Evolutionary conservation across 1,140 invertebrate genomes (phyloP), one percentile per base, ranked within the genome.

Genomic region (Drosophila prosaltans): DNA sequence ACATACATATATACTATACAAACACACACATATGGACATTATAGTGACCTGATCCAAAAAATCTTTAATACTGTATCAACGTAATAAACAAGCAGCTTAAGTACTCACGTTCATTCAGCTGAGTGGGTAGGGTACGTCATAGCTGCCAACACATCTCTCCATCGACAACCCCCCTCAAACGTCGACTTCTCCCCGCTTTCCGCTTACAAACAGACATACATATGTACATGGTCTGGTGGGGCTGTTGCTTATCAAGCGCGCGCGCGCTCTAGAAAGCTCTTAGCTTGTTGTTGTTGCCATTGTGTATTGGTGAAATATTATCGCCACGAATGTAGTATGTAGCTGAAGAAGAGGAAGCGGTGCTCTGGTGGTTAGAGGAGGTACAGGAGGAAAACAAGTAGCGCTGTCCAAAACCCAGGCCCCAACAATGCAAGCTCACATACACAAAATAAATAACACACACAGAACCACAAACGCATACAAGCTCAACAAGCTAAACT

Each of bases 401-500:
- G 83, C 77, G 45, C 66, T 66, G 63, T 55, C 74, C 66, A 74
- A 69, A 77, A 72, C 39, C 41, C 72, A 72, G 61, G 48, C 72
- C 71, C 72, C 72, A 71, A 51, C 45, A 61, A 73, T 68, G 61
- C 70, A 67, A 58, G 63, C 69, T 54, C 66, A 65, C 40, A 45
- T 54, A 62, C 64, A 69, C 32, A 62, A 60, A 57, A 58, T 28
- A 40, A 51, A 62, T 41, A 58, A 21, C 43, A 65, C 54, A 30
- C 32, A 54, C 51, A 48, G n/a, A 41, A 6, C 9, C 32, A 62
- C 40, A 43, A 4, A 24, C 30, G 10, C 28, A 39, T 26, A 57
- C 43, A 61, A 65, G 77, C 69, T 82, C 84, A 88, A 88, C 84
- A 84, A 89, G 84, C 84, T 71, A 89, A 89, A 89, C 84, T 84